Conservation (phyloP, 64 coral and sea anemone genomes). For the Actinia tenebrosa region DNA sequence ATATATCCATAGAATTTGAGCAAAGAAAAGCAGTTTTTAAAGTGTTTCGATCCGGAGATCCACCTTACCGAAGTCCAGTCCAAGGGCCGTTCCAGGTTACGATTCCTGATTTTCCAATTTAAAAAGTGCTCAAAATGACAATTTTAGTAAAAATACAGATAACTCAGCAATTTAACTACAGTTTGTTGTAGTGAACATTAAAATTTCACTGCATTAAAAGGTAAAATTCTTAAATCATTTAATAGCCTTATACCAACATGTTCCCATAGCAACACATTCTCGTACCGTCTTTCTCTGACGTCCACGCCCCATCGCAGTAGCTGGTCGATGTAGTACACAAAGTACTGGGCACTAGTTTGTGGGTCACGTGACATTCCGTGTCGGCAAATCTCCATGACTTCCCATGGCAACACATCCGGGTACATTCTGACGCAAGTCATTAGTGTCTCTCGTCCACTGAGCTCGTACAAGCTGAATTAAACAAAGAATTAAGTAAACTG, state of each 20-base stretch:
- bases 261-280: background rate
- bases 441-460: constrained; percentile 64
- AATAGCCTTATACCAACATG: too few species aligned
- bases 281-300: constrained; percentile 51
- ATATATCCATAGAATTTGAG: too few species aligned
- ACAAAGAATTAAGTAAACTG: background rate
- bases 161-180: too few species aligned
- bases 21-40: too few species aligned
- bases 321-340: constrained; percentile 82
- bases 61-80: too few species aligned
- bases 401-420: constrained; percentile 74
- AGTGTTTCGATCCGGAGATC: too few species aligned
- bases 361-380: constrained; percentile 36
- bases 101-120: too few species aligned
- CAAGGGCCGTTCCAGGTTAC: too few species aligned
- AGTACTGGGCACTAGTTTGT: constrained; percentile 40
- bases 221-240: background rate
- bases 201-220: background rate
- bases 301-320: constrained; percentile 64
- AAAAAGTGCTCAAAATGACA: too few species aligned
- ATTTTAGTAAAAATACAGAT: too few species aligned
- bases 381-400: constrained; percentile 69
- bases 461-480: constrained; percentile 54
- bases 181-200: background rate
- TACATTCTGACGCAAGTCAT: constrained; percentile 79